phyloP scores from a whole-genome alignment of 2,888 invertebrate genomes.

The Acanthococcus lagerstroemiae region DNA sequence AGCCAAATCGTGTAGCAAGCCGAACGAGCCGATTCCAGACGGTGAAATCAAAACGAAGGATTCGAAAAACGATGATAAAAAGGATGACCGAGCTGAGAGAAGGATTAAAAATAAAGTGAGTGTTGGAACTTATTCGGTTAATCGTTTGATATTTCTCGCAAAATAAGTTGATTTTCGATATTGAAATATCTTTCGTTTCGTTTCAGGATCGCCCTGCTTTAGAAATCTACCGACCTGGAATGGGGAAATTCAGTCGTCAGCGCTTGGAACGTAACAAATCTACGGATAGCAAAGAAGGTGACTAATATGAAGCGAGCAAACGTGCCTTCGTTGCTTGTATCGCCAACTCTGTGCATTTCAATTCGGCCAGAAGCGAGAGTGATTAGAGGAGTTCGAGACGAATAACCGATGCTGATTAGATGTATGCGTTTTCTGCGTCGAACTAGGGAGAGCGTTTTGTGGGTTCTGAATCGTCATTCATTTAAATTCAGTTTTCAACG shows the following conservation, averaged over 20 bases:
- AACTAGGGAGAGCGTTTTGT: too few relatives aligned
- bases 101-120: constrained; percentile 56
- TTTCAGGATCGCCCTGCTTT: constrained; percentile 67
- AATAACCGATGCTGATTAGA: too few relatives aligned
- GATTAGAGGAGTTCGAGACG: too few relatives aligned
- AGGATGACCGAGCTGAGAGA: constrained; percentile 49
- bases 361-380: too few relatives aligned
- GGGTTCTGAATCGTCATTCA: too few relatives aligned
- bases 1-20: neutral
- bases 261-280: constrained; percentile 21
- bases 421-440: too few relatives aligned
- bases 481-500: too few relatives aligned
- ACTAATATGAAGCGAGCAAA: neutral
- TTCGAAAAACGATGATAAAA: constrained; percentile 14
- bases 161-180: neutral
- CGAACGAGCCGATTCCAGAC: neutral
- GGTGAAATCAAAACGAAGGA: constrained; percentile 18
- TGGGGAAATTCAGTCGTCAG: constrained; percentile 57
- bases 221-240: constrained; percentile 82
- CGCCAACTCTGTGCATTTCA: too few relatives aligned
- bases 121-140: constrained; percentile 8
- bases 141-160: neutral
- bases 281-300: constrained; percentile 16
- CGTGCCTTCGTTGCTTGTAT: too few relatives aligned
- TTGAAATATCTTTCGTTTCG: neutral